Evolutionary conservation across 2,113 vertebrate species (phyloP), one percentile per base, ranked within the genome.

Genomic region (Haemorhous mexicanus): DNA sequence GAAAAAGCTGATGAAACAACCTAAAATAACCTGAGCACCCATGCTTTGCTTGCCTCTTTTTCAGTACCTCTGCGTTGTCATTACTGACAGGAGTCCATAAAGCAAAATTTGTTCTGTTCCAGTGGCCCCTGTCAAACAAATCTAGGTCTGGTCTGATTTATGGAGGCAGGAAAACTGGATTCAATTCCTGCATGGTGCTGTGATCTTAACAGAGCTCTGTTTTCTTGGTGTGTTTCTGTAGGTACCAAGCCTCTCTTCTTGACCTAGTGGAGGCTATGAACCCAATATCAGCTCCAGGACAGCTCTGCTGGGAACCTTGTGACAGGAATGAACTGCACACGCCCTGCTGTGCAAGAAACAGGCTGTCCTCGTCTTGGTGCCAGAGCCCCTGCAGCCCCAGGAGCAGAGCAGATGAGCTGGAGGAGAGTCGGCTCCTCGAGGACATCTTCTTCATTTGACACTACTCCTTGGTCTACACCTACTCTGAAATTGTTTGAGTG

Each of bases 391-490:
- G 11, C 43, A 61, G 98, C 87, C 63, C 97, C 97, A 46, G n/a
- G 35, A 96, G 61, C 49, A 95, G 89, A 92, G 80, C 80, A 9
- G 98, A 97, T 22, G 98, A 98, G 35, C 94, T 98, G 61, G 98
- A 99, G 79, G 99, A 99, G 97, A 98, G 98, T 80, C 98, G 95
- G 56, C 99, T 99, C 56, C 98, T 99, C 4, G 98, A 99, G 94
- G 99, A 99, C 52, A 99, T 99, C 84, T 99, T 99, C 98, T 99
- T 99, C 94, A 99, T 99, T 97, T 99, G 98, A 98, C 97, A 69
- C 41, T 32, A 39, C 37, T 86, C 55, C 10, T 43, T 41, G 39
- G 35, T 52, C 82, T 94, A 30, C 76, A 86, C 87, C 89, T 72
- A 47, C 89, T 95, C 80, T 95, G 96, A 96, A 98, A 92, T 97